Evolutionary conservation across 2,888 invertebrate genomes (phyloP), one percentile per base, ranked within the genome.

Genomic region (Pollenia labialis): DNA sequence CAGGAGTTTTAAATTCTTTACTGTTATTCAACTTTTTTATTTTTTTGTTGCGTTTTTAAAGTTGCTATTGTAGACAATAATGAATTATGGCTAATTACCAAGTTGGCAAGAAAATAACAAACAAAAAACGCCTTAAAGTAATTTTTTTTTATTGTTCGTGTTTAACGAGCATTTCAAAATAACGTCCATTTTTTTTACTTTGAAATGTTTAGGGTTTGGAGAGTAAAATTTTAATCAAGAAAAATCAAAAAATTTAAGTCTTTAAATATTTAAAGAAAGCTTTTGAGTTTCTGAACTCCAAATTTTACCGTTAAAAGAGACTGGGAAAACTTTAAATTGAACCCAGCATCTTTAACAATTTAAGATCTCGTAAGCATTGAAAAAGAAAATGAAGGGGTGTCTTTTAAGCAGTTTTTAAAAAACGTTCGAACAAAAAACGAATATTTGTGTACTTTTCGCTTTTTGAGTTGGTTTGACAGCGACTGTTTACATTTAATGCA

Each of bases 51-150:
- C 32, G 44, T 42, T 7, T 44, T 60, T 48, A n/a, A 16, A 50
- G 48, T 66, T 77, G 60, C 60, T 81, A 16, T 32, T 64, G 46
- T 44, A 44, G 32, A 52, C 69, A 50, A 52, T 52, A 81, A 60
- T 81, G 81, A 81, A 85, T 85, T 85, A 81, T 72, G 77, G 85
- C 85, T 85, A 85, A 85, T 85, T 85, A 85, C 81, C 81, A 72
- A 81, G 72, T 85, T 72, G 76, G 66, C 71, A 81, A 77, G 64
- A 64, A 66, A 81, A 56, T 40, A 56, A 44, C 32, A 64, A 52
- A 40, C n/a, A 66, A 80, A 64, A 64, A 76, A 81, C 75, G 69
- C 64, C 81, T 85, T 81, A 66, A 85, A 81, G 52, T 76, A 66
- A 64, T 52, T 54, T 48, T 58, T 23, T 18, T 16, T n/a, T 6